These are phyloP conservation scores for Vulpes ferrilata DNA, from an alignment of 2,113 vertebrate genomes.

Conservation along the genomic window DNA sequence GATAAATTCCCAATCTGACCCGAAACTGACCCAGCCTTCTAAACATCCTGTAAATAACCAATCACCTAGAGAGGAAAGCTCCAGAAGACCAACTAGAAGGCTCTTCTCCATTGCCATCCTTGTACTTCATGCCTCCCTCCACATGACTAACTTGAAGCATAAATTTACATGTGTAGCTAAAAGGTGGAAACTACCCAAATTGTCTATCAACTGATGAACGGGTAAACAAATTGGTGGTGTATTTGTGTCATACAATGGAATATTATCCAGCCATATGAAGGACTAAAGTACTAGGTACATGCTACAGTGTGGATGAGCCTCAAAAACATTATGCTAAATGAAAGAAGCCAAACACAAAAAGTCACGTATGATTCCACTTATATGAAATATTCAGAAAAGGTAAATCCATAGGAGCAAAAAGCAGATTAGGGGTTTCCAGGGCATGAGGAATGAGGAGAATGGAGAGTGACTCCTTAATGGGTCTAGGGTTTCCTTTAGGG, in stretches of 20 bases:
- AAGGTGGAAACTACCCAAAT: constrained; percentile 53
- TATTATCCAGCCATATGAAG: not conserved
- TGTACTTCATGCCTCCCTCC: not conserved
- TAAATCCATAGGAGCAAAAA: not conserved
- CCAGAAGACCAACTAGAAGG: not conserved
- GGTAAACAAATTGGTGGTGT: constrained; percentile 31
- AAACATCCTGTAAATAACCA: not conserved
- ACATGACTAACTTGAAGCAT: constrained; percentile 52
- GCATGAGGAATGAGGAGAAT: not conserved
- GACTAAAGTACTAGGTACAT: not conserved
- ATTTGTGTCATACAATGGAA: not conserved
- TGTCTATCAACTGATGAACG: constrained; percentile 27
- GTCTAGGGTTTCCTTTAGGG: not conserved
- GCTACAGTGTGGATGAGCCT: not conserved
- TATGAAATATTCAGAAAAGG: constrained; percentile 19
- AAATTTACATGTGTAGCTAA: constrained; percentile 25
- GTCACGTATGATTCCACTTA: not conserved
- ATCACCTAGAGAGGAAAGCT: not conserved
- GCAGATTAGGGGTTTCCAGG: not conserved
- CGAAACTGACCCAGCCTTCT: not conserved
- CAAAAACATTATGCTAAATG: not conserved
- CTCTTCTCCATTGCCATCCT: not conserved
- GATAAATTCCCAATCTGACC: not conserved
- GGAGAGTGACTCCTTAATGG: not conserved
- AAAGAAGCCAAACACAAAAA: not conserved